A percentile compares a stretch with the other conserved stretches of the same genome.
phyloP scores from a whole-genome alignment of 1,140 invertebrate species.

The Planococcus citri region DNA sequence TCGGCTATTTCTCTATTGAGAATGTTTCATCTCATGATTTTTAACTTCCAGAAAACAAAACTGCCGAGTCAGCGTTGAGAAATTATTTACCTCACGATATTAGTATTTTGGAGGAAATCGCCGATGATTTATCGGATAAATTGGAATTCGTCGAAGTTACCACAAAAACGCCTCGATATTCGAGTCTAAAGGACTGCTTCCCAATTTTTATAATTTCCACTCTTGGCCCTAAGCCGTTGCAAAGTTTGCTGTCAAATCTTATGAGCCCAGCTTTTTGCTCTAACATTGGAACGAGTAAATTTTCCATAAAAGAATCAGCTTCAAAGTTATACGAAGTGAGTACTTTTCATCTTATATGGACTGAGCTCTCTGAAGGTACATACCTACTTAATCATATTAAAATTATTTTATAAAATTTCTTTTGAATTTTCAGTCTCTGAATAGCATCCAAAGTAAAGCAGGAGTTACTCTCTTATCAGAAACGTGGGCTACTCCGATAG shows the following conservation, averaged over 20 bases:
- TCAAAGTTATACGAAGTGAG: not conserved
- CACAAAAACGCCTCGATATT: slow-evolving; percentile 20
- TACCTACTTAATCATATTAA: too few species aligned
- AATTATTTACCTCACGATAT: slow-evolving; percentile 10
- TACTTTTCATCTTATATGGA: too few species aligned
- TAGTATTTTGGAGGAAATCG: not conserved
- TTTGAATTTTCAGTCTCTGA: too few species aligned
- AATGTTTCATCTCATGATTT: not conserved
- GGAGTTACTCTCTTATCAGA: too few species aligned
- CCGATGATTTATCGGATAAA: not conserved
- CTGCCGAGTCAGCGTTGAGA: not conserved
- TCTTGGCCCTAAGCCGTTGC: slow-evolving; percentile 14
- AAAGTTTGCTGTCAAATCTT: not conserved
- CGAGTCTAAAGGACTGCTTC: not conserved
- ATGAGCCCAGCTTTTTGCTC: slow-evolving; percentile 22
- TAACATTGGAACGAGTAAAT: slow-evolving; percentile 11
- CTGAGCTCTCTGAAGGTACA: too few species aligned
- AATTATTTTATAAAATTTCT: too few species aligned
- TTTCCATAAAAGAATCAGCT: not conserved
- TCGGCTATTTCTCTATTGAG: too few species aligned
- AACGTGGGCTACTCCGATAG: too few species aligned
- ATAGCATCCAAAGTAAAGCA: too few species aligned
- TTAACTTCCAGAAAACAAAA: not conserved
- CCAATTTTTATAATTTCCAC: slow-evolving; percentile 25
- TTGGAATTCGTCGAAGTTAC: slow-evolving; percentile 20